phyloP scores from a whole-genome alignment of 2,888 invertebrate species.

The Platynereis dumerilii region DNA sequence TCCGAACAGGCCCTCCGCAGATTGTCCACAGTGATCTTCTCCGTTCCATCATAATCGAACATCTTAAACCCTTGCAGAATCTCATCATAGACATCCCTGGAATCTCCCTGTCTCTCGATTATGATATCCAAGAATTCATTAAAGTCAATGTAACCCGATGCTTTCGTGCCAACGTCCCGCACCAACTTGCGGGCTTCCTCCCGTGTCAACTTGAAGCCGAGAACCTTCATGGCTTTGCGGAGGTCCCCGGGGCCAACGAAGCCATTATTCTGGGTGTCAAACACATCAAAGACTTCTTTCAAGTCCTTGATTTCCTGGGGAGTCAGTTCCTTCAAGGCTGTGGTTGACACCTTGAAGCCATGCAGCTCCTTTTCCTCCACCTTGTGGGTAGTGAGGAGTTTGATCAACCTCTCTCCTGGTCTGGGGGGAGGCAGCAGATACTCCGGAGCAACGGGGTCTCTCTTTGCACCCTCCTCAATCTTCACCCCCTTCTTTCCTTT shows the following conservation, averaged over 20 bases:
- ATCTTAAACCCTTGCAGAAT: conserved; percentile 60
- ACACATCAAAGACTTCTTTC: conserved; percentile 58
- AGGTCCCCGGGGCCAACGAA: conserved; percentile 52
- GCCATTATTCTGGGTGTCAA: conserved; percentile 43
- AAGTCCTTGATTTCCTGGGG: conserved; percentile 61
- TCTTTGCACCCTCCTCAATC: conserved; percentile 15
- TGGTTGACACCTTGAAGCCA: conserved; percentile 55
- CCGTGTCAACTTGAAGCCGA: conserved; percentile 57
- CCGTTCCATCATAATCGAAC: conserved; percentile 57
- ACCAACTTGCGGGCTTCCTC: conserved; percentile 55
- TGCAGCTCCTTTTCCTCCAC: conserved; percentile 60
- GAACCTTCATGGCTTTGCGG: conserved; percentile 52
- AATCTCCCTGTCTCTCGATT: conserved; percentile 58
- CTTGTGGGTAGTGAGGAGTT: conserved; percentile 53
- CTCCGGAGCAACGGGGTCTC: conserved; percentile 29
- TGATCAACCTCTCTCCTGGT: conserved; percentile 51
- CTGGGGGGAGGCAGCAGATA: conserved; percentile 46
- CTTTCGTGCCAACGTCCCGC: conserved; percentile 39
- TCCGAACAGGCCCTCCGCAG: conserved; percentile 50
- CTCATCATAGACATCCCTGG: conserved; percentile 59
- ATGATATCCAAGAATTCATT: conserved; percentile 61
- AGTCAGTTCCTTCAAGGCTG: conserved; percentile 58
- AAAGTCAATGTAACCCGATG: conserved; percentile 42
- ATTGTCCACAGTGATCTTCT: conserved; percentile 52
- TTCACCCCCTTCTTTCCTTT: conserved; percentile 21